Percentiles rank a stretch among this genome's conserved stretches.
Conservation (phyloP, 2,797 vertebrate species). For the Tamandua tetradactyla region DNA sequence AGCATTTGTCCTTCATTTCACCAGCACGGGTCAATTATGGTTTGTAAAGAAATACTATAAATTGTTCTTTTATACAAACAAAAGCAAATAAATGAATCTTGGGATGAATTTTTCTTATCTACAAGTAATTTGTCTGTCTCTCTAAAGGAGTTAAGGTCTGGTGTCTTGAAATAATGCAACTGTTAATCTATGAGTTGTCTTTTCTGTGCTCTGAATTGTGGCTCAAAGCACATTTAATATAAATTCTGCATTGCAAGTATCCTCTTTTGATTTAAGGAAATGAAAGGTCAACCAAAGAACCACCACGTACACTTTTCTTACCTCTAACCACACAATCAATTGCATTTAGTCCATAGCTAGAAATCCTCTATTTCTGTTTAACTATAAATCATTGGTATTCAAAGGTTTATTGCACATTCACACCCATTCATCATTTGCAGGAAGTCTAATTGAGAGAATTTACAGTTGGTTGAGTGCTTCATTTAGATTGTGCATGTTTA, state of each 20-base stretch:
- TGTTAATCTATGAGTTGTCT: constrained; percentile 23
- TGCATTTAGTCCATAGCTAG: constrained; percentile 56
- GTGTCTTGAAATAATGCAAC: constrained; percentile 39
- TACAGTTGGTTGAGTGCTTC: constrained; percentile 76
- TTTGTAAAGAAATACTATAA: constrained; percentile 55
- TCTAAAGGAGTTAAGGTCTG: constrained; percentile 33
- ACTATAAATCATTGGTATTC: constrained; percentile 72
- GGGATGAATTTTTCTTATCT: constrained; percentile 55
- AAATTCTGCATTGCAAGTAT: constrained; percentile 47
- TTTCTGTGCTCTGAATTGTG: neutral
- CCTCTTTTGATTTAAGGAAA: constrained; percentile 68
- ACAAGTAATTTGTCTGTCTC: neutral
- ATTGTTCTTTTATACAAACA: constrained; percentile 21
- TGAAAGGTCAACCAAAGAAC: constrained; percentile 58
- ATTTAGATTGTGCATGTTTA: constrained; percentile 76
- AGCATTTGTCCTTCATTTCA: too few relatives aligned
- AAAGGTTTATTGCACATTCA: constrained; percentile 70
- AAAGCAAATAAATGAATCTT: constrained; percentile 59
- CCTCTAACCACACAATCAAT: constrained; percentile 63
- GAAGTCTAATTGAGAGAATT: constrained; percentile 78
- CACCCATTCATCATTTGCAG: constrained; percentile 69
- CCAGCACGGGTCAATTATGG: constrained; percentile 24
- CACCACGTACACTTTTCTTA: constrained; percentile 10
- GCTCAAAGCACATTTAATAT: constrained; percentile 39
- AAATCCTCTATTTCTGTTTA: constrained; percentile 29